Evolutionary conservation across 2,797 vertebrate genomes (phyloP).

Genomic region (Dendrocincla tyrannina): DNA sequence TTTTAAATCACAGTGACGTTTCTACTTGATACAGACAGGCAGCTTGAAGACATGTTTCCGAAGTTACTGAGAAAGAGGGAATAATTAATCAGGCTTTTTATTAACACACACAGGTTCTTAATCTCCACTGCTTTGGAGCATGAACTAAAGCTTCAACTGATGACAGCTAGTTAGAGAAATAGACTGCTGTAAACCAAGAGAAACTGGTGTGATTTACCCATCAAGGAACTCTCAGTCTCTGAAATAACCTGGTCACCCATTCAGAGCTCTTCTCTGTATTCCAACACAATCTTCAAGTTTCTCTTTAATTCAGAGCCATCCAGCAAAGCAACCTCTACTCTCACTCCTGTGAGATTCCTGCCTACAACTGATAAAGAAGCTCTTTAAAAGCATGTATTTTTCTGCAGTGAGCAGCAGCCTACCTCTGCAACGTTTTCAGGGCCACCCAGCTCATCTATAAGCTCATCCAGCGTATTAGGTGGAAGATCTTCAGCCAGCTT

Average conservation of each 20-base stretch:
- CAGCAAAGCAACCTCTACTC: neutral
- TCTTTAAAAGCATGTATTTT: neutral
- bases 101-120: neutral
- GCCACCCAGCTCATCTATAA: slow-evolving; percentile 96
- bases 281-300: neutral
- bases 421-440: slow-evolving; percentile 98
- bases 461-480: slow-evolving; percentile 95
- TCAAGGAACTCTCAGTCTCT: neutral
- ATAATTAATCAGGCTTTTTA: neutral
- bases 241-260: neutral
- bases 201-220: neutral
- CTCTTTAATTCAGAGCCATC: neutral
- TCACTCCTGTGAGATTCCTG: neutral
- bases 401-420: neutral
- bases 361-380: neutral
- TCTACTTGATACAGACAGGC: neutral
- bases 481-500: slow-evolving; percentile 90
- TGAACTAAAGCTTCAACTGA: neutral
- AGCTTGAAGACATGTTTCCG: neutral
- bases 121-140: neutral
- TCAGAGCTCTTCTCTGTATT: neutral
- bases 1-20: neutral
- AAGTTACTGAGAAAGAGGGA: neutral
- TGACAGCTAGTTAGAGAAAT: neutral
- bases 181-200: neutral